These are phyloP conservation scores for Amphipoea lucens DNA, from an alignment of 2,888 invertebrate genomes.

Conservation along the genomic window DNA sequence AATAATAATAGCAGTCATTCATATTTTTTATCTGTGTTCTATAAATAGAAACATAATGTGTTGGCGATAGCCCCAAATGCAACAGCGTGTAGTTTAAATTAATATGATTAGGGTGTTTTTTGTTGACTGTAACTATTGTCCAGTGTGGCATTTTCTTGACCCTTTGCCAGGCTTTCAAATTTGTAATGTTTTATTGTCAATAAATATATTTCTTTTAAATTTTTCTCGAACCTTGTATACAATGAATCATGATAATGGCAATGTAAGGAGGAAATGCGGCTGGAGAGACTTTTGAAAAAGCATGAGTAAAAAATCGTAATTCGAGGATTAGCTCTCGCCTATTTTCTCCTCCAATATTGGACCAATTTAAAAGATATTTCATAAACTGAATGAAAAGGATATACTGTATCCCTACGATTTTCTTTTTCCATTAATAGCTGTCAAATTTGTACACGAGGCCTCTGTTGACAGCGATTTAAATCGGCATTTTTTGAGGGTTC, in stretches of 20 bases:
- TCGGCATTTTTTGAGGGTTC: too few species aligned
- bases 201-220: background rate
- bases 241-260: background rate
- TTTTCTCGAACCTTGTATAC: background rate
- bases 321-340: too few species aligned
- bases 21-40: constrained; percentile 63
- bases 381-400: too few species aligned
- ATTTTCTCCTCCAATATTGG: too few species aligned
- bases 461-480: too few species aligned
- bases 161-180: background rate
- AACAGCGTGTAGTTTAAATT: constrained; percentile 51
- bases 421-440: too few species aligned
- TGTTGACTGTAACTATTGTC: constrained; percentile 26
- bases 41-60: constrained; percentile 58
- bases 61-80: constrained; percentile 60
- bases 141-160: background rate
- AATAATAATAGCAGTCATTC: constrained; percentile 53
- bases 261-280: background rate
- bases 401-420: too few species aligned
- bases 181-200: background rate
- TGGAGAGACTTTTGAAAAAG: too few species aligned
- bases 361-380: too few species aligned
- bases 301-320: too few species aligned
- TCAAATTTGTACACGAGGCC: too few species aligned
- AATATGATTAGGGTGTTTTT: constrained; percentile 50